Percentiles rank a stretch among this genome's conserved stretches.
phyloP scores from a whole-genome alignment of 2,888 invertebrate genomes.

The Phytoseiulus persimilis region DNA sequence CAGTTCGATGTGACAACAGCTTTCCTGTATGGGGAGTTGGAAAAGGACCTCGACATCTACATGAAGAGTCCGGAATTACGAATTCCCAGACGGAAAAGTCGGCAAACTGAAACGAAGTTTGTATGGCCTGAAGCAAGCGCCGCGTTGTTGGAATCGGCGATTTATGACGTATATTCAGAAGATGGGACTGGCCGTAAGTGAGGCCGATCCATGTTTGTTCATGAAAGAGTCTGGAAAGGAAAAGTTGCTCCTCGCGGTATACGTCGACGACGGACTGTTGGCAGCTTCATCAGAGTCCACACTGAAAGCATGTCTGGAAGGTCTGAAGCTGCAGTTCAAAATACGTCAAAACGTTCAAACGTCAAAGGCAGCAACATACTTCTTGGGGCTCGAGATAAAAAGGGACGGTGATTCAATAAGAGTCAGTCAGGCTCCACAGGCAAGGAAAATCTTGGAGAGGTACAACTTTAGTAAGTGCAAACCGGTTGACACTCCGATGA shows the following conservation, averaged over 20 bases:
- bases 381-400: slow-evolving; percentile 24
- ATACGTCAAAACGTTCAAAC: too few species aligned
- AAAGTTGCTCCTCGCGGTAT: slow-evolving; percentile 41
- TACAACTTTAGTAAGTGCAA: slow-evolving; percentile 42
- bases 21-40: slow-evolving; percentile 41
- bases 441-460: slow-evolving; percentile 15
- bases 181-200: slow-evolving; percentile 40
- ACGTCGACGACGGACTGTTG: slow-evolving; percentile 43
- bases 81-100: slow-evolving; percentile 39
- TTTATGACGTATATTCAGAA: slow-evolving; percentile 40
- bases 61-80: slow-evolving; percentile 42
- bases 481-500: slow-evolving; percentile 16
- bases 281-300: neutral
- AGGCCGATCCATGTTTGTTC: slow-evolving; percentile 40
- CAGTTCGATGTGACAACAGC: slow-evolving; percentile 42
- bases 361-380: neutral
- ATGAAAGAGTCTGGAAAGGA: slow-evolving; percentile 18
- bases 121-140: slow-evolving; percentile 43
- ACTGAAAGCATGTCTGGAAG: neutral
- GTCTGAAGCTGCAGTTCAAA: slow-evolving; percentile 7
- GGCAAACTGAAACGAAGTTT: slow-evolving; percentile 41
- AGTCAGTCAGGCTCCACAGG: neutral
- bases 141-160: slow-evolving; percentile 41
- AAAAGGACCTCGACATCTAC: slow-evolving; percentile 39
- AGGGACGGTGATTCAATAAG: neutral